Evolutionary conservation across 2,888 invertebrate genomes (phyloP).

Genomic region (Unio delphinus): DNA sequence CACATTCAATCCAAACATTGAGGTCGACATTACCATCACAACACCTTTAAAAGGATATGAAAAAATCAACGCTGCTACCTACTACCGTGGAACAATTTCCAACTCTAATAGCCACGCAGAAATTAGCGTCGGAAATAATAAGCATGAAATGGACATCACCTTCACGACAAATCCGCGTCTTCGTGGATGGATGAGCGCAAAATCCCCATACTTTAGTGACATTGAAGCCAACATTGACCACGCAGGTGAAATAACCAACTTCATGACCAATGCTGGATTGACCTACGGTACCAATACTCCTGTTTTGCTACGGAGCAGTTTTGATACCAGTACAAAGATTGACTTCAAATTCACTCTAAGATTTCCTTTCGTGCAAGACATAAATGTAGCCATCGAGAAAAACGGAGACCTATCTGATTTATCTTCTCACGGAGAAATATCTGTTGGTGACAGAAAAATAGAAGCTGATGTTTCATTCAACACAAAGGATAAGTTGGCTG

Average conservation of each 20-base stretch:
- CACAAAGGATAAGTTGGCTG: constrained; percentile 4
- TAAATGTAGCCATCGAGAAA: too few relatives aligned
- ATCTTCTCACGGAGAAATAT: background rate
- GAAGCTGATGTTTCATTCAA: constrained; percentile 9
- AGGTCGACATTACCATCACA: constrained; percentile 1
- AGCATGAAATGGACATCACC: constrained; percentile 13
- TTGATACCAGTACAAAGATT: too few relatives aligned
- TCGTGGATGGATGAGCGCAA: constrained; percentile 10
- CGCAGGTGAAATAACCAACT: constrained; percentile 3
- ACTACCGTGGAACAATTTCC: constrained; percentile 1
- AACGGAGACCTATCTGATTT: constrained; percentile 4
- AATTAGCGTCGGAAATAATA: constrained; percentile 6
- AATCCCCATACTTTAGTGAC: constrained; percentile 11
- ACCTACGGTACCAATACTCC: too few relatives aligned
- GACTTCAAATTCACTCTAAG: too few relatives aligned
- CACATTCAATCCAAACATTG: constrained; percentile 1
- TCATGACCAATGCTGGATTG: constrained; percentile 5
- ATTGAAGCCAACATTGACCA: constrained; percentile 10
- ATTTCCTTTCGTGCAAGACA: too few relatives aligned
- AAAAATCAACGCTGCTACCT: constrained; percentile 3
- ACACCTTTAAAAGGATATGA: constrained; percentile 14
- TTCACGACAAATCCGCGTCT: constrained; percentile 12
- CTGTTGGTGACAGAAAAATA: constrained; percentile 4
- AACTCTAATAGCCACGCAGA: constrained; percentile 4
- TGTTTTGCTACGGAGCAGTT: too few relatives aligned